Percentiles rank a stretch among this genome's conserved stretches.
These are phyloP conservation scores for Brachionus manjavacas DNA, from an alignment of 1,140 invertebrate genomes.

Conservation along the genomic window DNA sequence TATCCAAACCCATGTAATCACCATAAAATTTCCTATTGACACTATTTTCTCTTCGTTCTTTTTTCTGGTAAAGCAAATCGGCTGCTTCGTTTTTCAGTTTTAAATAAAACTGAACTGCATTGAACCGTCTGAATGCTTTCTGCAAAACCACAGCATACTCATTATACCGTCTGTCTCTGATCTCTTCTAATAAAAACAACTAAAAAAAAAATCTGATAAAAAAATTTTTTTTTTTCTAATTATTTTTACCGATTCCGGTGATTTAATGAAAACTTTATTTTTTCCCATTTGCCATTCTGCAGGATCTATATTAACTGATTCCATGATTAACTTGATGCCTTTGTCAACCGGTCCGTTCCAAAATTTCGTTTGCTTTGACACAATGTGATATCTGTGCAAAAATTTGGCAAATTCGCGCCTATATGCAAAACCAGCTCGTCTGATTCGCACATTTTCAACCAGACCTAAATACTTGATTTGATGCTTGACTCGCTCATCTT, in stretches of 20 bases:
- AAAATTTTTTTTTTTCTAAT: background rate
- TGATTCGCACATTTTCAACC: slow-evolving; percentile 98
- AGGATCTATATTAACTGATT: slow-evolving; percentile 63
- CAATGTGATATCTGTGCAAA: slow-evolving; percentile 55
- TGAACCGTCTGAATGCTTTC: slow-evolving; percentile 68
- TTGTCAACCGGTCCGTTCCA: slow-evolving; percentile 9
- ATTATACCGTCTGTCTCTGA: slow-evolving; percentile 69
- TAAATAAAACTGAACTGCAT: slow-evolving; percentile 64
- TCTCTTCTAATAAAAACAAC: slow-evolving; percentile 71
- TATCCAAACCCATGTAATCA: slow-evolving; percentile 66
- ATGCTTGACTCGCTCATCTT: slow-evolving; percentile 62
- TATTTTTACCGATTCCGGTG: slow-evolving; percentile 67
- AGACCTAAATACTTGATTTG: slow-evolving; percentile 96
- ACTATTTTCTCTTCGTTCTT: slow-evolving; percentile 66
- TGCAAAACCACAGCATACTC: slow-evolving; percentile 68
- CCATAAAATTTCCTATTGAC: slow-evolving; percentile 70
- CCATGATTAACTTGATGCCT: slow-evolving; percentile 63
- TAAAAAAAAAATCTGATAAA: slow-evolving; percentile 49
- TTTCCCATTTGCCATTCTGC: slow-evolving; percentile 70
- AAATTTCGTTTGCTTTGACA: slow-evolving; percentile 15
- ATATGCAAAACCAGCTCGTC: slow-evolving; percentile 83
- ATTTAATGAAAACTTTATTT: slow-evolving; percentile 72
- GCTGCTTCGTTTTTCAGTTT: slow-evolving; percentile 64
- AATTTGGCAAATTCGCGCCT: slow-evolving; percentile 65
- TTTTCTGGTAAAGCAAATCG: slow-evolving; percentile 66